A percentile compares a stretch with the other conserved stretches of the same genome.
Evolutionary conservation across 1,140 invertebrate species (phyloP).

Genomic region (Protaetia brevitarsis): DNA sequence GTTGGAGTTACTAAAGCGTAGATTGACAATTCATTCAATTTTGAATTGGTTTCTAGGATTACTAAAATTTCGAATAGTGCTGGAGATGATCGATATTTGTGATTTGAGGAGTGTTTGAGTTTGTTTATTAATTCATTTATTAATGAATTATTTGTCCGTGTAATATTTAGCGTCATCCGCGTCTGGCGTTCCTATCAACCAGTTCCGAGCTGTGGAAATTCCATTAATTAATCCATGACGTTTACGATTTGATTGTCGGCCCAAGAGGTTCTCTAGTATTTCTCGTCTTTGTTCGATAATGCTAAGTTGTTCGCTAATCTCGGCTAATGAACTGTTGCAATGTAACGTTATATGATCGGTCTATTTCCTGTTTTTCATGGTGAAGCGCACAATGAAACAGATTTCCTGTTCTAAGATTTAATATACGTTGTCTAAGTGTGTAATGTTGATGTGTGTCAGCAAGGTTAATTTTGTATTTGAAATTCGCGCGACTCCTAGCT

Average conservation of each 20-base stretch:
- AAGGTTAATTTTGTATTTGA: background rate
- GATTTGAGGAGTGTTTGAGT: background rate
- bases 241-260: background rate
- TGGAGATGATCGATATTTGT: background rate
- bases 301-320: background rate
- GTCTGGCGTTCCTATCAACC: constrained; percentile 36
- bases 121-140: background rate
- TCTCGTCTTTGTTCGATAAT: background rate
- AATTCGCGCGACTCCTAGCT: background rate
- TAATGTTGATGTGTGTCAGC: background rate
- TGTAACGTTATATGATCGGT: background rate
- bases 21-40: background rate
- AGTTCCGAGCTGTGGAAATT: constrained; percentile 35
- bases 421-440: background rate
- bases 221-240: constrained; percentile 36
- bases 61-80: background rate
- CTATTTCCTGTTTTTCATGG: background rate
- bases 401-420: too few species aligned
- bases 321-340: background rate
- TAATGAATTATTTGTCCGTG: constrained; percentile 26
- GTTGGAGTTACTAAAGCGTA: too few species aligned
- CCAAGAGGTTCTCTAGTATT: background rate
- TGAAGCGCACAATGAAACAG: background rate
- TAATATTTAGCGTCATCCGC: constrained; percentile 34
- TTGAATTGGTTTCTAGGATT: background rate